These are phyloP conservation scores for Anthopleura sola DNA, from an alignment of 64 coral and sea anemone genomes.

Conservation along the genomic window DNA sequence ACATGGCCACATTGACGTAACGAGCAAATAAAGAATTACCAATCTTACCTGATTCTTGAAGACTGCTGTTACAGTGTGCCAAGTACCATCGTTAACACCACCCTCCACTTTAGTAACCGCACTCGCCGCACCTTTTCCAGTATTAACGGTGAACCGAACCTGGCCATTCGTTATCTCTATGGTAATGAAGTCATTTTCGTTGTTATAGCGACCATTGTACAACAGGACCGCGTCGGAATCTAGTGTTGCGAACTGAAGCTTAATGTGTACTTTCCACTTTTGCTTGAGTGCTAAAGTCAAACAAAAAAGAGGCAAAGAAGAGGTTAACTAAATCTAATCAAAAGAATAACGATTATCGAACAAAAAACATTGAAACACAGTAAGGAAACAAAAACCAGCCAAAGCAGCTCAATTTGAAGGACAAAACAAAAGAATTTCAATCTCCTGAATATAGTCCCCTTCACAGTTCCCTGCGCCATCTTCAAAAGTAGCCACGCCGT, in stretches of 20 bases:
- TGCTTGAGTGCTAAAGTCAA: slow-evolving; percentile 69
- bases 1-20: too few relatives aligned
- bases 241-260: slow-evolving; percentile 77
- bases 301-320: background rate
- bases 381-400: too few relatives aligned
- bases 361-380: too few relatives aligned
- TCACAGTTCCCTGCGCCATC: too few relatives aligned
- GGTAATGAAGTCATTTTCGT: slow-evolving; percentile 76
- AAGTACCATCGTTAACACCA: slow-evolving; percentile 81
- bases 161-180: slow-evolving; percentile 67
- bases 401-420: too few relatives aligned
- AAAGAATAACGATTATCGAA: too few relatives aligned
- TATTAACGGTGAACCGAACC: slow-evolving; percentile 65
- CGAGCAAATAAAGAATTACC: too few relatives aligned
- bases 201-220: slow-evolving; percentile 84
- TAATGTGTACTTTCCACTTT: slow-evolving; percentile 73
- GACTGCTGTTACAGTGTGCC: slow-evolving; percentile 73
- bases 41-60: slow-evolving; percentile 74
- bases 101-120: slow-evolving; percentile 54
- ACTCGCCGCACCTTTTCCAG: slow-evolving; percentile 39
- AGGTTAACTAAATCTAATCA: too few relatives aligned
- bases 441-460: too few relatives aligned
- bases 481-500: too few relatives aligned
- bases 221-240: slow-evolving; percentile 62
- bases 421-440: too few relatives aligned